Conservation (phyloP, 2,113 vertebrate species). For the Rhinolophus sinicus region DNA sequence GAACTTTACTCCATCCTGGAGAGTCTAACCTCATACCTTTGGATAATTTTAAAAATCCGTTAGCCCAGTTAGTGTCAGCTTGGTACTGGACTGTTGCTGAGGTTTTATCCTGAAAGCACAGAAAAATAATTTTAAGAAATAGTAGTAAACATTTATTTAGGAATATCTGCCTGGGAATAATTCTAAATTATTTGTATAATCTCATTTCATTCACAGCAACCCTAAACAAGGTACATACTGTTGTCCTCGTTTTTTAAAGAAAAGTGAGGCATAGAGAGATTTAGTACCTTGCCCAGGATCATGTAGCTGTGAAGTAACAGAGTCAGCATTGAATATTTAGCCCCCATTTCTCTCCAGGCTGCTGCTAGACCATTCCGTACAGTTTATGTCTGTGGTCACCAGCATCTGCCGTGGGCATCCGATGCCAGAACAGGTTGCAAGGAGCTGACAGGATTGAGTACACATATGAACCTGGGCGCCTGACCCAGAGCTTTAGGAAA, state of each 20-base stretch:
- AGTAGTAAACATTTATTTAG: neutral
- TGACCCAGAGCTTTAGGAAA: neutral
- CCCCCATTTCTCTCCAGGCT: neutral
- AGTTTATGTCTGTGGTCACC: neutral
- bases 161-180: neutral
- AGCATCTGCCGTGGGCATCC: neutral
- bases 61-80: neutral
- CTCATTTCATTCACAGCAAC: neutral
- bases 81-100: neutral
- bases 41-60: constrained; percentile 23
- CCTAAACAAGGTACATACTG: neutral
- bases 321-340: neutral
- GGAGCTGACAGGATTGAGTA: neutral
- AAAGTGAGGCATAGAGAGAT: neutral
- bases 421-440: neutral
- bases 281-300: neutral
- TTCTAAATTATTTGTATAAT: constrained; percentile 1
- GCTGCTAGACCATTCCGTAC: neutral
- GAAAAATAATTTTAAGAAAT: neutral
- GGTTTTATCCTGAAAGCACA: neutral
- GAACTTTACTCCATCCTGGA: constrained; percentile 12
- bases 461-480: neutral
- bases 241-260: neutral
- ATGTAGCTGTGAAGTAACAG: neutral
- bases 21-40: neutral